Percentiles rank a stretch among this genome's conserved stretches.
Evolutionary conservation across 2,113 vertebrate genomes (phyloP).

Genomic region (Pyrgilauda ruficollis): DNA sequence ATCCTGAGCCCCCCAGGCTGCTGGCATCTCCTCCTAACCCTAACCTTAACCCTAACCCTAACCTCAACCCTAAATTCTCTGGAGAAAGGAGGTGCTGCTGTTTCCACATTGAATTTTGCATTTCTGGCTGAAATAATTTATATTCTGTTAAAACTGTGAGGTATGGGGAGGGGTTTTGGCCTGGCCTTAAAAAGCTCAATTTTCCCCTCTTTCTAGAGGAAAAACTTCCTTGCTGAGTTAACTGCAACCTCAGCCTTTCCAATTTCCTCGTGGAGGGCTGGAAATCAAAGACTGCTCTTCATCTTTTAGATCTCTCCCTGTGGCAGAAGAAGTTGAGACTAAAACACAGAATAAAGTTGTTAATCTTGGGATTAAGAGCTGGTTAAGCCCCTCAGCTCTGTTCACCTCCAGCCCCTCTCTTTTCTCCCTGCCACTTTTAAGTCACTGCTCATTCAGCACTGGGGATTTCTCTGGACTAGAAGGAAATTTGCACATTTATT

Average conservation of each 20-base stretch:
- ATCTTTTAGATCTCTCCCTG: neutral
- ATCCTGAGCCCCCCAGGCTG: neutral
- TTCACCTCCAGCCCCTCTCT: neutral
- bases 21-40: neutral
- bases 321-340: neutral
- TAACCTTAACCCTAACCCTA: too few relatives aligned
- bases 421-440: rapidly evolving
- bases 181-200: neutral
- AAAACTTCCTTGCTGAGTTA: neutral
- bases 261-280: neutral
- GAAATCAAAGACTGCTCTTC: neutral
- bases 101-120: neutral
- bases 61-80: neutral
- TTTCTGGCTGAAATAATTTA: neutral
- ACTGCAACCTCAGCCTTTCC: neutral
- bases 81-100: neutral
- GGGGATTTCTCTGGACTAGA: neutral
- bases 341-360: neutral
- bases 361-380: neutral
- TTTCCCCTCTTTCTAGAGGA: neutral
- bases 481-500: neutral
- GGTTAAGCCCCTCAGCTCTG: neutral
- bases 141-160: neutral
- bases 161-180: neutral
- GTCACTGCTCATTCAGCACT: neutral